Conservation (phyloP, 2,888 invertebrate genomes). For the Hirtodrosophila alboralis region DNA sequence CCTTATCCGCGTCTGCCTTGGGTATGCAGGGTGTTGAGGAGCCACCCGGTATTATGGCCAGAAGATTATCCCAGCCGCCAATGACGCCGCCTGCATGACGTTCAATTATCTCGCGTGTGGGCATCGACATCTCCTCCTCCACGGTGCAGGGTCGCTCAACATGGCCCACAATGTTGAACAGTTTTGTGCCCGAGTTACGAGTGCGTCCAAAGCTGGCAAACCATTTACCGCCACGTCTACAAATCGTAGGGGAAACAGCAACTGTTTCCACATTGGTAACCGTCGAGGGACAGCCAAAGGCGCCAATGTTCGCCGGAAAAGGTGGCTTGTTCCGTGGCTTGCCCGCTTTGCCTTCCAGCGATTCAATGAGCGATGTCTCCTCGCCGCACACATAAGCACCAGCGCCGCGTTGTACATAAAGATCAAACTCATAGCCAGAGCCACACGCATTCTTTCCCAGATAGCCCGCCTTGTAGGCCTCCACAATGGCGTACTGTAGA, state of each 20-base stretch:
- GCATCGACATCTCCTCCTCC: constrained; percentile 99
- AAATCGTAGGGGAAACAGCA: constrained; percentile 96
- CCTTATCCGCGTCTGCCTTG: constrained; percentile 94
- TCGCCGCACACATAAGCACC: constrained; percentile 88
- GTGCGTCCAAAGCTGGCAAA: constrained; percentile 97
- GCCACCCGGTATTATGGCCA: constrained; percentile 98
- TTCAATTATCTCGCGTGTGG: constrained; percentile 96
- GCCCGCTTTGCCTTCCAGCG: constrained; percentile 98
- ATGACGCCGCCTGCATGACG: constrained; percentile 97
- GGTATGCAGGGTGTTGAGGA: constrained; percentile 98
- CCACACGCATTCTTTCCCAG: constrained; percentile 87
- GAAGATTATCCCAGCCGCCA: constrained; percentile 98
- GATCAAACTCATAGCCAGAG: constrained; percentile 97
- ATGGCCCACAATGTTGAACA: constrained; percentile 87
- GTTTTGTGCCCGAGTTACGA: constrained; percentile 97
- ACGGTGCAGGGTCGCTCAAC: constrained; percentile 97
- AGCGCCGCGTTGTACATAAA: constrained; percentile 97
- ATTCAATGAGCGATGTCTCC: constrained; percentile 99
- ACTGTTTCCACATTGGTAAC: constrained; percentile 99
- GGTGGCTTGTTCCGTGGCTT: constrained; percentile 99
- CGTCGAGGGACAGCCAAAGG: constrained; percentile 99
- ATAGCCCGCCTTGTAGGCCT: constrained; percentile 93
- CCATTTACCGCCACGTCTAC: constrained; percentile 97
- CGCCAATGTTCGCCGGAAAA: constrained; percentile 98
- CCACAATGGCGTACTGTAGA: constrained; percentile 95